phyloP scores from a whole-genome alignment of 2,113 vertebrate species.

The Cardinalis cardinalis region DNA sequence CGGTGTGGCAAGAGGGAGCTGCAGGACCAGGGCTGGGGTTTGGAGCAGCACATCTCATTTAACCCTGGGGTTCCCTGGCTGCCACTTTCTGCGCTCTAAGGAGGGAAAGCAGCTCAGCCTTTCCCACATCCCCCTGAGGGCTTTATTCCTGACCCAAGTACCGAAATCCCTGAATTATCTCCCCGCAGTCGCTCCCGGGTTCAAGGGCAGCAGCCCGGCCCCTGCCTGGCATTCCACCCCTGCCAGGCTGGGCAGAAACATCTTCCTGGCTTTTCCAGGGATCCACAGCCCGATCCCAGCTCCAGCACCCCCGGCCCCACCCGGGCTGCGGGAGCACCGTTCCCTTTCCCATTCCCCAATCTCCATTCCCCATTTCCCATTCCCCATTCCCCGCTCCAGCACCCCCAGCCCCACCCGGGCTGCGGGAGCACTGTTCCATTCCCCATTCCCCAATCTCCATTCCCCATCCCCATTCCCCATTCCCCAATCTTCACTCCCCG shows the following conservation, averaged over 20 bases:
- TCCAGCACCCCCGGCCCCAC: too few species aligned
- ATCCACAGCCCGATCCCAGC: too few species aligned
- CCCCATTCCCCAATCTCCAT: not conserved
- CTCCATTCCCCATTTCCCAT: too few species aligned
- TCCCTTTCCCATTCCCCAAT: rapidly evolving
- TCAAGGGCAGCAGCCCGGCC: not conserved
- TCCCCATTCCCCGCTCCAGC: too few species aligned
- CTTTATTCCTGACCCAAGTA: not conserved
- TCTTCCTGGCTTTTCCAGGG: rapidly evolving
- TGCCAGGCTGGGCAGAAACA: not conserved
- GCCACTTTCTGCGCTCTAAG: not conserved
- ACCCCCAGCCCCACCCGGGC: too few species aligned
- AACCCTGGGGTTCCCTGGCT: not conserved
- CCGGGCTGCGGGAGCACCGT: not conserved
- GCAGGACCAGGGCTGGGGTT: not conserved
- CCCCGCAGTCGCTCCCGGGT: not conserved
- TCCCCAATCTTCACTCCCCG: rapidly evolving
- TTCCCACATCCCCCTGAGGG: not conserved
- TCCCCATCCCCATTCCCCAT: not conserved
- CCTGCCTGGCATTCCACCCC: not conserved
- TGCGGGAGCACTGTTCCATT: not conserved
- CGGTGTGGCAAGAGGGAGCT: not conserved
- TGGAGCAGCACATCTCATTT: not conserved
- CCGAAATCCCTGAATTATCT: not conserved
- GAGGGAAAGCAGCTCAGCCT: not conserved